phyloP scores from a whole-genome alignment of 1,140 invertebrate genomes.

The Drosophila erecta region DNA sequence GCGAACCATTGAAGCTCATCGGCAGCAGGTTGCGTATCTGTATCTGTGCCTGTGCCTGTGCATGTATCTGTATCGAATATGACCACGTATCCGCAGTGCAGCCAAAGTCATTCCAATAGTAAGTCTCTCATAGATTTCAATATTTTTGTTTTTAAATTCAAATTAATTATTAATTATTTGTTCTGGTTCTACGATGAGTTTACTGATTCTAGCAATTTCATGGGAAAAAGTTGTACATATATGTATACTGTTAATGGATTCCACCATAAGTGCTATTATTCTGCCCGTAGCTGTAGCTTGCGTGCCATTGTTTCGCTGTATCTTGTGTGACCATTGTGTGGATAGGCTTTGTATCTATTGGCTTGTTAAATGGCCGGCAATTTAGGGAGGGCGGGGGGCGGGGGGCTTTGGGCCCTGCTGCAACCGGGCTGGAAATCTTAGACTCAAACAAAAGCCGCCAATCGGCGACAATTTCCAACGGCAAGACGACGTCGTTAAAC shows the following conservation, averaged over 20 bases:
- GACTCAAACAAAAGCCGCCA: slow-evolving; percentile 65
- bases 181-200: not conserved
- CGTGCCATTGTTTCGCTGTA: slow-evolving; percentile 17
- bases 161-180: too few relatives aligned
- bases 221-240: not conserved
- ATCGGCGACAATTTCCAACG: slow-evolving; percentile 67
- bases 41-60: too few relatives aligned
- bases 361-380: slow-evolving; percentile 46
- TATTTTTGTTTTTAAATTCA: not conserved
- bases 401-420: slow-evolving; percentile 8
- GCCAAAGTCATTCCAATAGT: not conserved
- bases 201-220: too few relatives aligned
- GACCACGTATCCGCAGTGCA: slow-evolving; percentile 1
- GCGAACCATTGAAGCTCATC: slow-evolving; percentile 43
- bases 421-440: slow-evolving; percentile 28
- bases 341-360: slow-evolving; percentile 40
- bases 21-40: slow-evolving; percentile 33
- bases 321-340: slow-evolving; percentile 38
- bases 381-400: not conserved
- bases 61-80: not conserved
- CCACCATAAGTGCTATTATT: slow-evolving; percentile 1
- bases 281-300: slow-evolving; percentile 5
- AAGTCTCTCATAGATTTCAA: not conserved
- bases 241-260: too few relatives aligned
- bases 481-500: slow-evolving; percentile 55